Evolutionary conservation across 2,888 invertebrate species (phyloP), one percentile per base, ranked within the genome.

Genomic region (Agrochola circellaris): DNA sequence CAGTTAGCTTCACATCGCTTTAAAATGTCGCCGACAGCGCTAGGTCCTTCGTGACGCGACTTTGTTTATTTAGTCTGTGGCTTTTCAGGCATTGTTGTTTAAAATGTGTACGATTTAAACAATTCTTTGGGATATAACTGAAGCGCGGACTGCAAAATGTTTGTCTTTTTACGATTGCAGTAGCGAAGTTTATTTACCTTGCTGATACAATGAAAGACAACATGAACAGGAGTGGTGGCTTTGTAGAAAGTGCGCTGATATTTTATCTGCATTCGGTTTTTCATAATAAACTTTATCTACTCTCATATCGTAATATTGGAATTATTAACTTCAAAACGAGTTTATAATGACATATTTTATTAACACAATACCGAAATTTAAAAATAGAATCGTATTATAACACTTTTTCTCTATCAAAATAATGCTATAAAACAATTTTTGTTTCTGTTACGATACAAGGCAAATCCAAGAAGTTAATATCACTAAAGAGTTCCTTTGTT

Each of bases 1-100:
- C 79, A 77, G 75, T 83, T 83, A 69, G 79, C 79, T 73, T 75
- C 61, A 73, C 60, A 20, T 75, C 68, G 75, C 77, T 83, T 87
- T 79, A 80, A 83, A 89, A 81, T 75, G 82, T 84, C 84, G 67
- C 72, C 58, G 23, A 64, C 77, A 79, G 62, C 67, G 65, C 38
- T 48, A 48, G 65, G 51, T 73, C 80, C 73, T 77, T 82, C 85
- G 77, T 84, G 64, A 69, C 26, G 30, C 45, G 62, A 54, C 60
- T 85, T 83, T 68, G 79, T 80, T 83, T 68, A 83, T 80, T 51
- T 80, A 51, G 73, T 70, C 72, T 51, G 60, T 66, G 42, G 66
- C 20, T 17, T 68, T 73, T 69, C 15, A 77, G 51, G 15, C 26
- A 71, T 65, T 73, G 81, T 60, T 73, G 60, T 64, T 72, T 69